phyloP scores from a whole-genome alignment of 2,797 vertebrate species.

The Helicolenus hilgendorfi region DNA sequence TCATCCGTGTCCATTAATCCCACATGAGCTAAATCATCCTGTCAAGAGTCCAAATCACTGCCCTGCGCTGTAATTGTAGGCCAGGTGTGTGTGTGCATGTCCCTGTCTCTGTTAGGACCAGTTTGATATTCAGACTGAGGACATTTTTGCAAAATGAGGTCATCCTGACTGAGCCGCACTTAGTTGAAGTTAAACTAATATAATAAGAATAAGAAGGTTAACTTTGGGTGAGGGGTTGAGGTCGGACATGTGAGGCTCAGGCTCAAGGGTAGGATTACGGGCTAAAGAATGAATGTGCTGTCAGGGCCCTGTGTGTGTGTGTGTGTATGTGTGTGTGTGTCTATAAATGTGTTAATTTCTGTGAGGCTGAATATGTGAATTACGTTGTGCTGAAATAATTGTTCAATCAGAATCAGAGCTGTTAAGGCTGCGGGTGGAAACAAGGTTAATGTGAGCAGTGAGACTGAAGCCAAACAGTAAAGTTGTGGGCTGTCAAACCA shows the following conservation, averaged over 20 bases:
- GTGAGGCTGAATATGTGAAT: background rate
- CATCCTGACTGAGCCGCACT: slow-evolving; percentile 1
- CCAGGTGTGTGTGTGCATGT: background rate
- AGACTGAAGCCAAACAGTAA: background rate
- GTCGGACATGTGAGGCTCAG: background rate
- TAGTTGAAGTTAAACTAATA: slow-evolving; percentile 12
- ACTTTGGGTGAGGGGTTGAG: background rate
- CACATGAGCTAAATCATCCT: slow-evolving; percentile 52
- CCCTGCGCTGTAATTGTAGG: slow-evolving; percentile 27
- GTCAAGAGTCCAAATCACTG: slow-evolving; percentile 49
- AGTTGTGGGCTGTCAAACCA: background rate
- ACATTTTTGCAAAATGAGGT: slow-evolving; percentile 47
- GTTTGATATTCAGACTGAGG: slow-evolving; percentile 23
- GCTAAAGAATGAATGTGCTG: background rate
- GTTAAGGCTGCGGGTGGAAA: background rate
- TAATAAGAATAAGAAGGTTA: background rate
- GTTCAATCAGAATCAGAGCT: background rate
- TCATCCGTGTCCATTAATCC: slow-evolving; percentile 50
- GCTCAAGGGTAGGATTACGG: background rate
- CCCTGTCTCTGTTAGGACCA: background rate
- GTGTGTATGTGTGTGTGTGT: background rate
- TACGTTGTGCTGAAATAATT: background rate
- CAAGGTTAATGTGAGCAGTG: background rate
- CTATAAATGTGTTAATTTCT: background rate
- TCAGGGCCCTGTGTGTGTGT: background rate